Evolutionary conservation across 2,888 invertebrate species (phyloP), one percentile per base, ranked within the genome.

Genomic region (Crepidodera aurea): DNA sequence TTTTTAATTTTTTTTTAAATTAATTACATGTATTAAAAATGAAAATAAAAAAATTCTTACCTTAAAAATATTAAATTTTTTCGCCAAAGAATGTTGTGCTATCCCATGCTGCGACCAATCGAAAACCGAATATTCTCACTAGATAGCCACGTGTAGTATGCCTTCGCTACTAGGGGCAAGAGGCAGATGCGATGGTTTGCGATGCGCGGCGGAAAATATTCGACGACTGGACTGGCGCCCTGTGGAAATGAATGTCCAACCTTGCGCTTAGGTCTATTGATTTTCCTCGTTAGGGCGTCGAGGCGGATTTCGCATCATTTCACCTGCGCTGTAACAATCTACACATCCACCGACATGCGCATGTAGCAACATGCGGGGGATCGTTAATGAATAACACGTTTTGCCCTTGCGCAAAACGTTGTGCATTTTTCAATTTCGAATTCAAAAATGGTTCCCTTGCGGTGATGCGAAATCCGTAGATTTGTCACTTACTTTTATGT

Each of bases 71-170:
- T 65, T 50, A 60, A 54, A 62, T 57, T 51, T 18, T 63, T 53
- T 25, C 50, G 51, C 51, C 39, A 50, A 53, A 66, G 60, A 55
- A 51, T 63, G 59, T 40, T 62, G 60, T 67, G 71, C 71, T 71
- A 71, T 71, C 71, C 71, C 71, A 71, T 71, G 54, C 68, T 69
- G 65, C 53, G 62, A 29, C 15, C 44, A 46, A 46, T 13, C 46
- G 42, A 42, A 44, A 60, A 62, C 64, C 60, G 44, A 53, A 62
- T 53, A 34, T 65, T 40, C 60, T 58, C 65, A 66, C 67, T 61
- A 65, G 54, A 66, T 61, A 62, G 54, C 66, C 62, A 62, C 66
- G 61, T 63, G 64, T 65, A 48, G 50, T 59, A 55, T 61, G 60
- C 34, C 40, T 60, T 56, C 51, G 53, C 58, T 22, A 44, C 63